Evolutionary conservation across 1,140 invertebrate genomes (phyloP), one percentile per base, ranked within the genome.

Genomic region (Trichonephila clavipes): DNA sequence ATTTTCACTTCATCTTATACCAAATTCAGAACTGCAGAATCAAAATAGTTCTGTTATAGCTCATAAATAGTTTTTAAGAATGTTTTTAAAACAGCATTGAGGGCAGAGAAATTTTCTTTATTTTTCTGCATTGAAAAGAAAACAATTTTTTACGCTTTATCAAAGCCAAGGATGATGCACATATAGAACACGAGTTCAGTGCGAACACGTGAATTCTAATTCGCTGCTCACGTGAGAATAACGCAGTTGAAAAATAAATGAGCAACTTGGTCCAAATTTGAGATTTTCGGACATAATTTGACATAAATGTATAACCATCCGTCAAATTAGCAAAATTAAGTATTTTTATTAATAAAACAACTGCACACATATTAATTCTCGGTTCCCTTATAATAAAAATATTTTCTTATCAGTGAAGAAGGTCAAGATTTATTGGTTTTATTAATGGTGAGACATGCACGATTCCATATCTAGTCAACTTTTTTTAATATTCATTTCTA

Each of bases 121-220:
- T 21, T 77, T 77, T 77, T 77, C 1, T 34, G 34, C 18, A 10
- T 51, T 51, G 10, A 51, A 51, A 40, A n/a, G 14, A 72, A 72
- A 40, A n/a, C 69, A 72, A 77, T 77, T 77, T 40, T 10, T 28
- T 8, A 40, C 34, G 28, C 34, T 28, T 77, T 77, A 28, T 77
- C 72, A 77, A 77, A 77, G 28, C 72, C 72, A 77, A 77, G 72
- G 72, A 77, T 77, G 72, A 40, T 28, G 72, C 24, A 77, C 72
- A 77, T 77, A 77, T 77, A 19, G 72, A 77, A 40, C 72, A 77
- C 12, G 72, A 77, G 28, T 28, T 77, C 72, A 28, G 28, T 8
- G 28, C 62, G 28, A 16, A 34, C 72, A 77, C 72, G 72, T 77
- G 72, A 77, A 28, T 77, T 77, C 72, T 77, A 77, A 77, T 77